phyloP scores from a whole-genome alignment of 1,140 invertebrate genomes.

The Ephestia elutella region DNA sequence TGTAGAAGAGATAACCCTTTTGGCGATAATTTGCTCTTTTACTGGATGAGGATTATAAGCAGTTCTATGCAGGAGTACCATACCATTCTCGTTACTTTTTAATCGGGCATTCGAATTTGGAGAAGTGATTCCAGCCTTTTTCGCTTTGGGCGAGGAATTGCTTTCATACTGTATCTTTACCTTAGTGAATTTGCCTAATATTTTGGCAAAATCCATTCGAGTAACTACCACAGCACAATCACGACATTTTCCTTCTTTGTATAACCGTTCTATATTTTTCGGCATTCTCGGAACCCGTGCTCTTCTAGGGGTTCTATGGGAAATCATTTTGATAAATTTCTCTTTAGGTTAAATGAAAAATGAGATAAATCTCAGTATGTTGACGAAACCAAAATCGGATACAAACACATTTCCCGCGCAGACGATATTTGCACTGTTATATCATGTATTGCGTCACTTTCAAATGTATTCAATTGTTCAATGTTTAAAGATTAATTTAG shows the following conservation, averaged over 20 bases:
- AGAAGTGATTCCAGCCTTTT: constrained; percentile 28
- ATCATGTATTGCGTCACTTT: constrained; percentile 18
- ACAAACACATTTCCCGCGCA: constrained; percentile 72
- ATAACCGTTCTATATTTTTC: constrained; percentile 54
- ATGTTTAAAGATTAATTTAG: not conserved
- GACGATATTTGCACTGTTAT: constrained; percentile 32
- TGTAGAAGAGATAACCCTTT: constrained; percentile 27
- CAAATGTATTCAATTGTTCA: constrained; percentile 5
- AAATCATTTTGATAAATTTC: constrained; percentile 38
- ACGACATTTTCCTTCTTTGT: constrained; percentile 64
- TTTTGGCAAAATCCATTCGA: constrained; percentile 69
- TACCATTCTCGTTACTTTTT: constrained; percentile 68
- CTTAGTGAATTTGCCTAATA: constrained; percentile 67
- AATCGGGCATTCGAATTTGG: constrained; percentile 44
- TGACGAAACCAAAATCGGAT: constrained; percentile 35
- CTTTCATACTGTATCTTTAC: constrained; percentile 68
- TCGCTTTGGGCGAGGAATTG: constrained; percentile 41
- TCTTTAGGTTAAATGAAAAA: constrained; percentile 7
- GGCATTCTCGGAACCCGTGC: constrained; percentile 41
- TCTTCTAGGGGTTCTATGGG: constrained; percentile 48
- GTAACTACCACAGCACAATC: constrained; percentile 65
- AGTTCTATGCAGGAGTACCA: constrained; percentile 57
- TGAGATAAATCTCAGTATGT: not conserved
- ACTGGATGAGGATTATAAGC: constrained; percentile 49
- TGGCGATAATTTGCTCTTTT: constrained; percentile 30